These are phyloP conservation scores for Pogonophryne albipinna DNA, from an alignment of 2,797 vertebrate species.

Conservation along the genomic window DNA sequence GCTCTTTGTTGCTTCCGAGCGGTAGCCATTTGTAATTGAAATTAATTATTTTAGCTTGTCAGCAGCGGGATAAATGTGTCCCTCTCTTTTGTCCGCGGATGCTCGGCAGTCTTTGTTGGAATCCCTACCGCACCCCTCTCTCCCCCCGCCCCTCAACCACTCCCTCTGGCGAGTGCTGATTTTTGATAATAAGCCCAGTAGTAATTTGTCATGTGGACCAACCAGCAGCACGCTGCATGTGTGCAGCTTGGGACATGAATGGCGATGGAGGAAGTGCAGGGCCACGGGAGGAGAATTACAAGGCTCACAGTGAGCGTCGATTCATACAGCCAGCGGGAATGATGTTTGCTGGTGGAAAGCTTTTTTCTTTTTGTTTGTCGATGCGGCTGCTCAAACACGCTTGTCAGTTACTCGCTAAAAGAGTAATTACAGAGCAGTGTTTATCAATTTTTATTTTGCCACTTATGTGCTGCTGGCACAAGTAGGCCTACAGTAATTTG, in stretches of 20 bases:
- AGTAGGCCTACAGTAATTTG: conserved; percentile 19
- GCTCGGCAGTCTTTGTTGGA: conserved; percentile 66
- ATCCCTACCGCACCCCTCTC: conserved; percentile 19
- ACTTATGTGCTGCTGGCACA: conserved; percentile 13
- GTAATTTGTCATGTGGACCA: conserved; percentile 79
- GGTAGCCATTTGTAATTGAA: conserved; percentile 67
- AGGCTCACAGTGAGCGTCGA: conserved; percentile 68
- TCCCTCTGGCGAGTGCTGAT: conserved; percentile 71
- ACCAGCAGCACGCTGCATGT: conserved; percentile 63
- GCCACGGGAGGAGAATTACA: conserved; percentile 48
- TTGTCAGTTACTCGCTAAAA: conserved; percentile 51
- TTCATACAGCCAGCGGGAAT: conserved; percentile 77
- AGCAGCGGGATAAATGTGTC: conserved; percentile 57
- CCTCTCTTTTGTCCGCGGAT: conserved; percentile 67
- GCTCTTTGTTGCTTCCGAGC: conserved; percentile 36
- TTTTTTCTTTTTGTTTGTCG: conserved; percentile 52
- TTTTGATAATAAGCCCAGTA: conserved; percentile 82
- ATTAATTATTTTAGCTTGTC: conserved; percentile 58
- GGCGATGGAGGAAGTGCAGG: conserved; percentile 61
- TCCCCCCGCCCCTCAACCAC: conserved; percentile 38
- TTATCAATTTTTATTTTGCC: conserved; percentile 46
- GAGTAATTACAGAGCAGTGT: conserved; percentile 51
- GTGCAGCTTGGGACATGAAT: conserved; percentile 71
- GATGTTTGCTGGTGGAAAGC: conserved; percentile 67
- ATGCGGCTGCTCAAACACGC: conserved; percentile 27